Evolutionary conservation across 2,113 vertebrate genomes (phyloP), one percentile per base, ranked within the genome.

Genomic region (Crotalus horridus): DNA sequence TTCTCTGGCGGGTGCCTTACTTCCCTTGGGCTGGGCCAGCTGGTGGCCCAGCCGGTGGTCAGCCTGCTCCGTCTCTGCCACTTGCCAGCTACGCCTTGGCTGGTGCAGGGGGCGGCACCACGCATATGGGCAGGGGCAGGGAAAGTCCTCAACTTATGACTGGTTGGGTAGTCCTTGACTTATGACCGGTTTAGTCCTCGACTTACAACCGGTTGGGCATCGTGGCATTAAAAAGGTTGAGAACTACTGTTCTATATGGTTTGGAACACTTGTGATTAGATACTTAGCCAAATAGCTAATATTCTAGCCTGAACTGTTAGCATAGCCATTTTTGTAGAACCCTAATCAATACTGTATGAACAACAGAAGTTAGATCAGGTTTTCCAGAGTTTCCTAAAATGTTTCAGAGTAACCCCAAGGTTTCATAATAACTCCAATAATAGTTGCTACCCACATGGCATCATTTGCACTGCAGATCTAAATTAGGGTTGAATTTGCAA

Each of bases 261-360:
- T 53, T 24, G 7, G 26, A 26, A 54, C 48, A 26, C 11, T 81
- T 43, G 17, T 20, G 17, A 81, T 81, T 81, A 81, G 17, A 81
- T 81, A 43, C 17, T 17, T 43, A 81, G 33, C 7, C 74, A 81
- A 81, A 43, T 43, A 43, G 74, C 74, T n/a, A 74, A 74, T 69
- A 87, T 91, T 91, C 26, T 90, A 74, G 69, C 10, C 7, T 56
- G 17, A 74, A 24, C 20, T 89, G n/a, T 87, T 89, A 93, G 93
- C 39, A 29, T 43, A 91, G 55, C 39, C 23, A 1, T 3, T 61
- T 88, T 20, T 33, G 29, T 56, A 54, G n/a, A 29, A 64, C 56
- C 29, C 17, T n/a, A 29, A 29, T 59, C 43, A 48, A 15, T 7
- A 81, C 17, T 39, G 33, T 48, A 64, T 48, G 33, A 59, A 17